phyloP scores from a whole-genome alignment of 2,113 vertebrate species.

The Phyllopteryx taeniolatus region DNA sequence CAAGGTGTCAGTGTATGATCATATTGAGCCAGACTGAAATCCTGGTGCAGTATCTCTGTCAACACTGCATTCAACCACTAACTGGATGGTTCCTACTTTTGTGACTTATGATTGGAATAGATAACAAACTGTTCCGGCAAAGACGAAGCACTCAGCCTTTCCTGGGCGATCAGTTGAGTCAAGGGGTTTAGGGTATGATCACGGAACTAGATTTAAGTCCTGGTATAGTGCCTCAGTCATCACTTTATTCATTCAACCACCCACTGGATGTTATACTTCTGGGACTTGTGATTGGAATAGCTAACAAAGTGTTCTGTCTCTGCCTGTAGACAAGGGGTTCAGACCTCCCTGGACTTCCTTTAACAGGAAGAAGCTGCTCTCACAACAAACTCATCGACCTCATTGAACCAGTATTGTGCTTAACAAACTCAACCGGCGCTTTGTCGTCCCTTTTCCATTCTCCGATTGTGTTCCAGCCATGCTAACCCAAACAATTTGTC shows the following conservation, averaged over 20 bases:
- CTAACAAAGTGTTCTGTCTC: background rate
- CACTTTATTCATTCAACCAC: background rate
- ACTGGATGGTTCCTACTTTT: background rate
- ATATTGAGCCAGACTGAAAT: background rate
- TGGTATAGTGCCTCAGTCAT: background rate
- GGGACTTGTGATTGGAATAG: background rate
- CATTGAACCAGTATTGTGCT: conserved; percentile 2
- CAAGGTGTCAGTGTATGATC: conserved; percentile 48
- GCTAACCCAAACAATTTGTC: background rate
- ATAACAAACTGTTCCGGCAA: too few relatives aligned
- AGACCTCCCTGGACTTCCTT: conserved; percentile 1
- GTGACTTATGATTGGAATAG: background rate
- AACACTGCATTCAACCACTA: background rate
- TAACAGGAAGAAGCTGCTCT: background rate
- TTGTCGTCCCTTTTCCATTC: conserved; percentile 15
- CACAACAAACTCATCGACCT: conserved; percentile 22
- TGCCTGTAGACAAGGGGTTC: background rate
- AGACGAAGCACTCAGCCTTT: background rate
- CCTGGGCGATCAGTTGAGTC: background rate
- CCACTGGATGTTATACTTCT: background rate
- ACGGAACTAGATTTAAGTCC: background rate
- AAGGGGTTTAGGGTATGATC: conserved; percentile 46
- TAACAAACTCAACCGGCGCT: background rate
- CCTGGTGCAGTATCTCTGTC: background rate
- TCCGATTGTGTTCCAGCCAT: conserved; percentile 19